phyloP scores from a whole-genome alignment of 2,888 invertebrate species.

The Augochlorella aurata region DNA sequence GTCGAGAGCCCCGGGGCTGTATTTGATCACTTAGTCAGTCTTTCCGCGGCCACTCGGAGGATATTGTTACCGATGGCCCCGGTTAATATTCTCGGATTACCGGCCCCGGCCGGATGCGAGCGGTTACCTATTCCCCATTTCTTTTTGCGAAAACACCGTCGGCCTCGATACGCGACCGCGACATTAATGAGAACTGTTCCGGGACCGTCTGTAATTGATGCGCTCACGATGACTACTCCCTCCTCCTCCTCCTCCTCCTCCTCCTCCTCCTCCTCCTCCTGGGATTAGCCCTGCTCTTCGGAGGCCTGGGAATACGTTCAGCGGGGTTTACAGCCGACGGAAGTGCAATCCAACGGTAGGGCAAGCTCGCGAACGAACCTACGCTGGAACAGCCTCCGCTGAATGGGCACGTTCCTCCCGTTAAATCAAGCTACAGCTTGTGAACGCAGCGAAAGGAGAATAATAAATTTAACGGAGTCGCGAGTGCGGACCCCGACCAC shows the following conservation, averaged over 20 bases:
- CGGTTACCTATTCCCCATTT: constrained; percentile 15
- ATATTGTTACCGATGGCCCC: constrained; percentile 69
- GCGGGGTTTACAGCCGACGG: background rate
- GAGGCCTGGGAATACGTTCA: background rate
- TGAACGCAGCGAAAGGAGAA: constrained; percentile 38
- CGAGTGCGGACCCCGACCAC: constrained; percentile 11
- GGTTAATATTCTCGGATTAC: constrained; percentile 71
- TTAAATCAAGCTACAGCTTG: constrained; percentile 29
- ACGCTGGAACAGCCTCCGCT: constrained; percentile 5
- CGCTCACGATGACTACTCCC: constrained; percentile 28
- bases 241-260: background rate
- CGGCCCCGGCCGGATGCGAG: constrained; percentile 26
- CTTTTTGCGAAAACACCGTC: constrained; percentile 25
- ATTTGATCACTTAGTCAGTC: constrained; percentile 78
- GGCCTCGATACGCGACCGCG: constrained; percentile 23
- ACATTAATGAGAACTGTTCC: constrained; percentile 48
- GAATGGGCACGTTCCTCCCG: constrained; percentile 28
- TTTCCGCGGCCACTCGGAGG: constrained; percentile 53
- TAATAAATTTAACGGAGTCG: constrained; percentile 44
- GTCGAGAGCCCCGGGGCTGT: constrained; percentile 66
- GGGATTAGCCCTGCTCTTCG: background rate
- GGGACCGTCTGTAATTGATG: constrained; percentile 45
- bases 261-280: background rate
- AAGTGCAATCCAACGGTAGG: constrained; percentile 3
- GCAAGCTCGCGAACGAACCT: constrained; percentile 9